These are phyloP conservation scores for Babylonia areolata DNA, from an alignment of 1,140 invertebrate species.

Conservation along the genomic window DNA sequence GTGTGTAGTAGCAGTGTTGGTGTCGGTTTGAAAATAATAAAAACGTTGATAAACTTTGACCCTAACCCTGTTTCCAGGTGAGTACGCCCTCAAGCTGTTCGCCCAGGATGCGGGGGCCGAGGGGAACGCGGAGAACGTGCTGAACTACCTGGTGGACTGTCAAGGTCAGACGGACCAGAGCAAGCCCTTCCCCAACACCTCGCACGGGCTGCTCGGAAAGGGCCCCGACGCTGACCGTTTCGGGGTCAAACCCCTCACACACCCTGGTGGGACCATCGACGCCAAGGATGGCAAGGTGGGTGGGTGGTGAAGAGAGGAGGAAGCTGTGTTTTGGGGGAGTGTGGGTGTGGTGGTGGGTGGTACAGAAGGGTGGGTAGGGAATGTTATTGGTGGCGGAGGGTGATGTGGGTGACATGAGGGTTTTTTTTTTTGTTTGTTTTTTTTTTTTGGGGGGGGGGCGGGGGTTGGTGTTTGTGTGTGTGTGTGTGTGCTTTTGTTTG, in stretches of 20 bases:
- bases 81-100: slow-evolving; percentile 71
- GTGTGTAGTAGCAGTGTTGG: too few species aligned
- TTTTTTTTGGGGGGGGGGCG: too few species aligned
- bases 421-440: too few species aligned
- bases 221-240: slow-evolving; percentile 57
- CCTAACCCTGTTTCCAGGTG: slow-evolving; percentile 34
- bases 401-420: too few species aligned
- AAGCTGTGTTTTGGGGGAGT: neutral
- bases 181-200: slow-evolving; percentile 68
- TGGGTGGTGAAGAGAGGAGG: too few species aligned
- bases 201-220: slow-evolving; percentile 62
- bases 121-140: slow-evolving; percentile 68
- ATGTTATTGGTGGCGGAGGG: too few species aligned
- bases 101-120: slow-evolving; percentile 62
- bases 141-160: slow-evolving; percentile 70
- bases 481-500: too few species aligned
- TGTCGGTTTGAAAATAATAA: too few species aligned
- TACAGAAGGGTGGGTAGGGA: neutral
- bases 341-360: neutral
- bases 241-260: slow-evolving; percentile 60
- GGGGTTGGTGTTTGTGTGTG: too few species aligned
- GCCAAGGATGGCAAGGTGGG: slow-evolving; percentile 56
- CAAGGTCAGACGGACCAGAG: slow-evolving; percentile 51
- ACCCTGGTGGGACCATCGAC: slow-evolving; percentile 57
- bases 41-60: too few species aligned